phyloP scores from a whole-genome alignment of 1,140 invertebrate genomes.

The Argopecten irradians region DNA sequence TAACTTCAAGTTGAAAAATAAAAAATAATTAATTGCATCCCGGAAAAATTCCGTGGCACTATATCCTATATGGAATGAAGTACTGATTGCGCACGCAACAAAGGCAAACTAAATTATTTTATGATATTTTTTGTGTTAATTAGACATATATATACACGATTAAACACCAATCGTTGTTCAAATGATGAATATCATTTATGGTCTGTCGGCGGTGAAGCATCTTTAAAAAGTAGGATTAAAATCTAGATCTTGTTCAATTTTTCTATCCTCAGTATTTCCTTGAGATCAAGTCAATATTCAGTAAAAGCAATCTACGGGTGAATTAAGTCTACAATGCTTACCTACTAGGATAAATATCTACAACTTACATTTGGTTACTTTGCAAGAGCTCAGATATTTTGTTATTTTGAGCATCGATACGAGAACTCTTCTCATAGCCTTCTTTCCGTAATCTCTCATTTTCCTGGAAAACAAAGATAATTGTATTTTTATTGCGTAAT shows the following conservation, averaged over 20 bases:
- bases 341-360: neutral
- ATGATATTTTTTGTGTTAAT: too few relatives aligned
- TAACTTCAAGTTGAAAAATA: too few relatives aligned
- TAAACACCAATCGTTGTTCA: too few relatives aligned
- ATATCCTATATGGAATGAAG: too few relatives aligned
- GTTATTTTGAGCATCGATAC: conserved; percentile 76
- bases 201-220: too few relatives aligned
- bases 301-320: neutral
- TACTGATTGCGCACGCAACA: too few relatives aligned
- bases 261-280: neutral
- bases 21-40: too few relatives aligned
- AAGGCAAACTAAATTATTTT: too few relatives aligned
- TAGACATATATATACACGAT: too few relatives aligned
- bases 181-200: too few relatives aligned
- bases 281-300: neutral
- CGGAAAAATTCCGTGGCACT: too few relatives aligned
- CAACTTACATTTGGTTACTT: conserved; percentile 76
- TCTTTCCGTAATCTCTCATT: conserved; percentile 77
- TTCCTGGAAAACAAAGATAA: conserved; percentile 69
- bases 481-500: neutral
- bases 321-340: neutral
- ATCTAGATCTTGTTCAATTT: neutral
- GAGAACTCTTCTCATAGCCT: conserved; percentile 74
- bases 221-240: too few relatives aligned
- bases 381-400: conserved; percentile 77